Percentiles rank a stretch among this genome's conserved stretches.
phyloP scores from a whole-genome alignment of 2,113 vertebrate genomes.

The Struthidea cinerea region DNA sequence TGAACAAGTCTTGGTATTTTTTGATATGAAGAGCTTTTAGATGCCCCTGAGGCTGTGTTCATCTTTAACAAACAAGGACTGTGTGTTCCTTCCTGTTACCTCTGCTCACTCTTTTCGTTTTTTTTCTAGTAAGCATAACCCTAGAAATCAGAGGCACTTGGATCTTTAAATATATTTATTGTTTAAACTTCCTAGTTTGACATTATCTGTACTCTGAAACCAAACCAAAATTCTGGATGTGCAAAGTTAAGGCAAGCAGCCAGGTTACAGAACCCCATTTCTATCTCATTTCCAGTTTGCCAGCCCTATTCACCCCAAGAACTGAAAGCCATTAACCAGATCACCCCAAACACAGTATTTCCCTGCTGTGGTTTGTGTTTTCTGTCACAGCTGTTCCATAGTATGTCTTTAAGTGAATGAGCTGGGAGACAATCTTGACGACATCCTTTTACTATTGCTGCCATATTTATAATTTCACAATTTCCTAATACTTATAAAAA shows the following conservation, averaged over 20 bases:
- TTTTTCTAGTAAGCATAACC: neutral
- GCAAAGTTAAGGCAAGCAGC: neutral
- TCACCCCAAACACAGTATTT: neutral
- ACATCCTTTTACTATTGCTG: neutral
- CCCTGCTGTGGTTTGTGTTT: neutral
- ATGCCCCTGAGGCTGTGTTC: neutral
- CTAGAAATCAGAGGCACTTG: neutral
- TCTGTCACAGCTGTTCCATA: neutral
- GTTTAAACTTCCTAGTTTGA: neutral
- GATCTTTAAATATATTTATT: neutral
- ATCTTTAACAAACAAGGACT: neutral
- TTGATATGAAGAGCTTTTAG: neutral
- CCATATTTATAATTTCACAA: neutral
- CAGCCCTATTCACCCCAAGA: neutral
- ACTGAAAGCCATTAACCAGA: neutral
- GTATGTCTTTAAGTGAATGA: neutral
- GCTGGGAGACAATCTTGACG: neutral
- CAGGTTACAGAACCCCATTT: neutral
- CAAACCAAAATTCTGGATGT: neutral
- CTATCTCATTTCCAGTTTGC: neutral
- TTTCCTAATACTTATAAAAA: neutral
- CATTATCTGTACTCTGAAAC: neutral
- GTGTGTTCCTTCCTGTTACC: neutral
- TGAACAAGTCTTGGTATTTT: neutral
- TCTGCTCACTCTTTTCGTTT: rapidly evolving